A percentile compares a stretch with the other conserved stretches of the same genome.
Conservation (phyloP, 2,797 vertebrate species). For the Enteromius mattozi region DNA sequence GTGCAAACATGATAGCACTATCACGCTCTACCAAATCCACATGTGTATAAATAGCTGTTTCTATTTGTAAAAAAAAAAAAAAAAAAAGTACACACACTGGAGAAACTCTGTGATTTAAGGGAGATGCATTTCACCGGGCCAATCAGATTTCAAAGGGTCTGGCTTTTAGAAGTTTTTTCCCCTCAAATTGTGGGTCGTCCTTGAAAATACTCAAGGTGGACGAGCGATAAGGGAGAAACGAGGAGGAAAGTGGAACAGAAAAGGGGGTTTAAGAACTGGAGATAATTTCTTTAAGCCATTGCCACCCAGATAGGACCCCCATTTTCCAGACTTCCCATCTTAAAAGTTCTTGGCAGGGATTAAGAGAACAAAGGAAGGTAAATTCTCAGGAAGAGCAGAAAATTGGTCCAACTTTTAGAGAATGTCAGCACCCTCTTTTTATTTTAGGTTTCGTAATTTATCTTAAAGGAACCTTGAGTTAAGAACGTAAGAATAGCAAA, state of each 20-base stretch:
- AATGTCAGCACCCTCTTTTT: conserved; percentile 49
- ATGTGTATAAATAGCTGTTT: conserved; percentile 13
- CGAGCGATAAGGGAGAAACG: conserved; percentile 72
- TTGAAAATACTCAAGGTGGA: conserved; percentile 79
- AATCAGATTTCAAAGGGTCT: conserved; percentile 57
- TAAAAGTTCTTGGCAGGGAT: conserved; percentile 79
- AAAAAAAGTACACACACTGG: neutral
- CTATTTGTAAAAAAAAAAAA: neutral
- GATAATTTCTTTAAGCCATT: conserved; percentile 62
- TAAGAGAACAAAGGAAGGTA: conserved; percentile 80
- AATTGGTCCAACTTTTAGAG: conserved; percentile 40
- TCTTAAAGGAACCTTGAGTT: conserved; percentile 52
- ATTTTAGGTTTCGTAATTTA: conserved; percentile 50
- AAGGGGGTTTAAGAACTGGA: conserved; percentile 54
- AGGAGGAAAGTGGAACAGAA: conserved; percentile 38
- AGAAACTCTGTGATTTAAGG: conserved; percentile 57
- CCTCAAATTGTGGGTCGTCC: conserved; percentile 67
- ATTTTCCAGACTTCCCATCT: conserved; percentile 74
- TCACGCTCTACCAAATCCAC: conserved; percentile 13
- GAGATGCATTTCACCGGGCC: conserved; percentile 56
- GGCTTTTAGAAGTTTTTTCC: conserved; percentile 46
- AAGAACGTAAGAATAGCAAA: conserved; percentile 37
- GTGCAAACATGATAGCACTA: conserved; percentile 21
- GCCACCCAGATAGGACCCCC: conserved; percentile 59
- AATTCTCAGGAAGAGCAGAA: conserved; percentile 71